Evolutionary conservation across 2,888 invertebrate species (phyloP).

Genomic region (Hylaea fasciaria): DNA sequence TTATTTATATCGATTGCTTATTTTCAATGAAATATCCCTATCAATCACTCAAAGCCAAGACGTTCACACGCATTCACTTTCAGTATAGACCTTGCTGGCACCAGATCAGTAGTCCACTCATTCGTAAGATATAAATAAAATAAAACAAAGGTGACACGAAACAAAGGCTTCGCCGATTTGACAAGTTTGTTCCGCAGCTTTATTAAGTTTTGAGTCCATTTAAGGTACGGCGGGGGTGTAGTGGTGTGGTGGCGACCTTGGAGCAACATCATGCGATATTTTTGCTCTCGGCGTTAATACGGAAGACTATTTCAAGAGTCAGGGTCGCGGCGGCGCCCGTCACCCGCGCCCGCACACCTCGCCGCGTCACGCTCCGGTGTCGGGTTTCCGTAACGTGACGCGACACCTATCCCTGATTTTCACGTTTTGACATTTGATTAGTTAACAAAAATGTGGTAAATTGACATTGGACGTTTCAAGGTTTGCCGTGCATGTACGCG

Average conservation of each 20-base stretch:
- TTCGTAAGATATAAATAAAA: slow-evolving; percentile 24
- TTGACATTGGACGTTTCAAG: slow-evolving; percentile 23
- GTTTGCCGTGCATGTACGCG: neutral
- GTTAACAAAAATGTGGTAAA: slow-evolving; percentile 18
- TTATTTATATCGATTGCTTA: slow-evolving; percentile 10
- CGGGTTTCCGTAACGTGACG: slow-evolving; percentile 67
- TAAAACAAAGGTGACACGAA: slow-evolving; percentile 40
- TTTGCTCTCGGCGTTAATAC: slow-evolving; percentile 80
- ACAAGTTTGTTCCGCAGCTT: slow-evolving; percentile 41
- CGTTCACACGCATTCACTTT: slow-evolving; percentile 44
- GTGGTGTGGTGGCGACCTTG: slow-evolving; percentile 62
- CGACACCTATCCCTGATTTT: slow-evolving; percentile 51
- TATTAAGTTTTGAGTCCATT: slow-evolving; percentile 64
- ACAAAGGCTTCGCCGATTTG: slow-evolving; percentile 34
- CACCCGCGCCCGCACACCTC: slow-evolving; percentile 67
- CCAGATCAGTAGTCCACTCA: slow-evolving; percentile 7
- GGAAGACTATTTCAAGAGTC: slow-evolving; percentile 86
- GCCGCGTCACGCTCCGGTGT: slow-evolving; percentile 60
- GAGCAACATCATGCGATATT: slow-evolving; percentile 81
- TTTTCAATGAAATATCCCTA: slow-evolving; percentile 23
- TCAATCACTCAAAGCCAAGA: slow-evolving; percentile 19
- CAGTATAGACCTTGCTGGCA: slow-evolving; percentile 42
- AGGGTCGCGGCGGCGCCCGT: slow-evolving; percentile 75
- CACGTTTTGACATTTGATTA: slow-evolving; percentile 25
- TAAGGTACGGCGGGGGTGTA: slow-evolving; percentile 67